These are phyloP conservation scores for Rallus limicola DNA, from an alignment of 2,113 vertebrate species.

Conservation along the genomic window DNA sequence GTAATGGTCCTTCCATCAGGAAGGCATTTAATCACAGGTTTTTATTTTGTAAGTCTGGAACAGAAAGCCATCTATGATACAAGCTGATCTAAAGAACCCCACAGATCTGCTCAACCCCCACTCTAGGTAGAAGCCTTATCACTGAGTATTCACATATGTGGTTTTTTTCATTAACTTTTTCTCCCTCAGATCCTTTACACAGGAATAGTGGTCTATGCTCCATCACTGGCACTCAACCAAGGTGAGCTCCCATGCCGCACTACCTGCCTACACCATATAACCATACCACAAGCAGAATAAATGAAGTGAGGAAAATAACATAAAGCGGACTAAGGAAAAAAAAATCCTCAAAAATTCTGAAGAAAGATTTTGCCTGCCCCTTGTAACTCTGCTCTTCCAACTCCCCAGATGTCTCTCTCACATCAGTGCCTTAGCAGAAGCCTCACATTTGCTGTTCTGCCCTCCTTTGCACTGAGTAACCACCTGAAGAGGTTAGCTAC, in stretches of 20 bases:
- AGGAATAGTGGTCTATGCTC: conserved; percentile 85
- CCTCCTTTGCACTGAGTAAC: background rate
- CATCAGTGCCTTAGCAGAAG: background rate
- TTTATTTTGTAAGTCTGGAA: background rate
- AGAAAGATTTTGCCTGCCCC: background rate
- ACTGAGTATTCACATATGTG: background rate
- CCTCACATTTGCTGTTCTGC: background rate
- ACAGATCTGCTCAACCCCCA: background rate
- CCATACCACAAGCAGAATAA: background rate
- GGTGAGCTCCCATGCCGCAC: conserved; percentile 68
- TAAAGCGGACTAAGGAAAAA: background rate
- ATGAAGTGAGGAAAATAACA: background rate
- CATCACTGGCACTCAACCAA: conserved; percentile 87
- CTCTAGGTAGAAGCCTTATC: background rate
- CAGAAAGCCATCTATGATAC: background rate
- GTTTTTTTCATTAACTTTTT: background rate
- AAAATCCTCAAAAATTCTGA: background rate
- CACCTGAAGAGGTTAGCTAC: background rate
- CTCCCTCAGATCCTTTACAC: conserved; percentile 82
- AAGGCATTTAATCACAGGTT: background rate
- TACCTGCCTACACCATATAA: background rate
- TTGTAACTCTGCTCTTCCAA: background rate
- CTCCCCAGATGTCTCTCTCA: background rate
- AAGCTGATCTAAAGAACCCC: background rate
- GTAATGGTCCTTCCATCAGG: background rate